Percentiles rank a stretch among this genome's conserved stretches.
These are phyloP conservation scores for Agonopterix heracliana DNA, from an alignment of 2,888 invertebrate genomes.

Conservation along the genomic window DNA sequence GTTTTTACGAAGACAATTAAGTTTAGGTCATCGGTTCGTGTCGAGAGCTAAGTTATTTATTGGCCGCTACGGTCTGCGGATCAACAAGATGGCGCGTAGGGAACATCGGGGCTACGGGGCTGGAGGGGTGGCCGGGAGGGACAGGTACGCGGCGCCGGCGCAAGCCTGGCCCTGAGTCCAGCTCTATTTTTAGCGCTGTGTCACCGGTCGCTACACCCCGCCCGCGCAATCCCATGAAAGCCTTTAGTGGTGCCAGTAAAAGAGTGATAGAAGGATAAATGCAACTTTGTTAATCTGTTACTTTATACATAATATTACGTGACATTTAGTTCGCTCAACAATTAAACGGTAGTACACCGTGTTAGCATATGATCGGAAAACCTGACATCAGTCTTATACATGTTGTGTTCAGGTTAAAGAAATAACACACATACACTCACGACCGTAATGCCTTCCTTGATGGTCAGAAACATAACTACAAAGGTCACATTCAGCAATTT, in stretches of 20 bases:
- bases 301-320: constrained; percentile 1
- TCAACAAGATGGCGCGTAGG: constrained; percentile 61
- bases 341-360: too few relatives aligned
- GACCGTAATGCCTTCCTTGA: too few relatives aligned
- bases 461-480: too few relatives aligned
- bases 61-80: constrained; percentile 47
- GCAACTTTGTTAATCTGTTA: background rate
- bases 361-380: too few relatives aligned
- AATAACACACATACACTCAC: too few relatives aligned
- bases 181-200: constrained; percentile 74
- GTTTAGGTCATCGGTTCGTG: background rate
- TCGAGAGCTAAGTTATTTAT: constrained; percentile 24
- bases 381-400: too few relatives aligned
- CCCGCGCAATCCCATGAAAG: constrained; percentile 29
- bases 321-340: too few relatives aligned
- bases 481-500: too few relatives aligned
- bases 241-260: background rate
- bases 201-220: constrained; percentile 56
- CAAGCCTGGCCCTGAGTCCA: constrained; percentile 38
- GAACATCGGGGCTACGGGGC: constrained; percentile 27
- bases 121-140: constrained; percentile 32
- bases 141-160: constrained; percentile 29
- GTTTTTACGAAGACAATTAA: too few relatives aligned
- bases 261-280: background rate
- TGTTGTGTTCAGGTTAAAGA: too few relatives aligned